Evolutionary conservation across 2,113 vertebrate genomes (phyloP).

Genomic region (Chlorocebus sabaeus): DNA sequence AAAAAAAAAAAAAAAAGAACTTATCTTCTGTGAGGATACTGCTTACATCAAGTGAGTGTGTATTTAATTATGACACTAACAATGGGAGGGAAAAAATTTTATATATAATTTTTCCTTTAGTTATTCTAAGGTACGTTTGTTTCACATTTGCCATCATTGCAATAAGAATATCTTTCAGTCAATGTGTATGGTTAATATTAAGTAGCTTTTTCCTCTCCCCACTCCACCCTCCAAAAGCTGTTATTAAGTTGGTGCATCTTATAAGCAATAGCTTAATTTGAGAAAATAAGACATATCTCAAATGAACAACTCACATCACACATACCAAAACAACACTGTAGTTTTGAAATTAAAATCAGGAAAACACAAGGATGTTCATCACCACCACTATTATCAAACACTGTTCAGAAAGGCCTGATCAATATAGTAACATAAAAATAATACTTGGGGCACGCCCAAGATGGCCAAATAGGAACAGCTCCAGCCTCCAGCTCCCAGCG

Average conservation of each 20-base stretch:
- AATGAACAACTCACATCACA: background rate
- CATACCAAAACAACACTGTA: background rate
- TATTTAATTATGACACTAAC: background rate
- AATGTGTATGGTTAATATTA: background rate
- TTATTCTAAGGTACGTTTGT: background rate
- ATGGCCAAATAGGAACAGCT: too few species aligned
- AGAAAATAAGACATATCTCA: background rate
- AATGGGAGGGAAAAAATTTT: background rate
- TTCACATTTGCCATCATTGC: background rate
- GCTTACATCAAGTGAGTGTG: background rate
- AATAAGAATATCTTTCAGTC: background rate
- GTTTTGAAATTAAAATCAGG: background rate
- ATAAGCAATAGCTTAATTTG: background rate
- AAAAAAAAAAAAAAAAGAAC: background rate
- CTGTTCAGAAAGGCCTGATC: background rate
- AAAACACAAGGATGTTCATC: background rate
- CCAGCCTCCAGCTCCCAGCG: too few species aligned
- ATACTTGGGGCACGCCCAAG: too few species aligned
- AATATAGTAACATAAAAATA: background rate
- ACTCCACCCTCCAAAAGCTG: background rate
- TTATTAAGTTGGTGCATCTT: background rate
- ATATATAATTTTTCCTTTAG: background rate
- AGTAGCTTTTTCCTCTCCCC: background rate
- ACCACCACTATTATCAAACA: background rate
- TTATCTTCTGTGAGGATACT: background rate